Evolutionary conservation across 2,113 vertebrate genomes (phyloP).

Genomic region (Struthio camelus): DNA sequence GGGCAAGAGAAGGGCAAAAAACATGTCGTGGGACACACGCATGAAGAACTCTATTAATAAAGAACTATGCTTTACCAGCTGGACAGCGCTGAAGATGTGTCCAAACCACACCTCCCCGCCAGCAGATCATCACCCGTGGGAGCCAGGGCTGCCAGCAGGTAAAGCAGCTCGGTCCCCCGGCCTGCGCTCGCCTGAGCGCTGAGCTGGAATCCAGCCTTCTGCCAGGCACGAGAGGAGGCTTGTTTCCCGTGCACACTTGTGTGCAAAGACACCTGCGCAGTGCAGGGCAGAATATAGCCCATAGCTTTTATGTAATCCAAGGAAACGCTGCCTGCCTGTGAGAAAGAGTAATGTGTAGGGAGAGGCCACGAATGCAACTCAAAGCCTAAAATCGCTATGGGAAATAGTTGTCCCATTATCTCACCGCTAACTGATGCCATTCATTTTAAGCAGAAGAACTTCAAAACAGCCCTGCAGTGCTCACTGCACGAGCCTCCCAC

Average conservation of each 20-base stretch:
- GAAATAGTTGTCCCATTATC: constrained; percentile 18
- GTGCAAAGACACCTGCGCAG: not conserved
- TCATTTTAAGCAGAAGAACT: constrained; percentile 38
- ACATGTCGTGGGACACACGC: fast-evolving
- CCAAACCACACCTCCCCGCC: not conserved
- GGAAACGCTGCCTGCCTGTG: not conserved
- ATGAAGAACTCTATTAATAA: not conserved
- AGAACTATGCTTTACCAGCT: not conserved
- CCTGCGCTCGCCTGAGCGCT: fast-evolving
- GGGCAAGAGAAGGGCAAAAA: not conserved
- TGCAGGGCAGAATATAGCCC: fast-evolving
- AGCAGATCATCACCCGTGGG: not conserved
- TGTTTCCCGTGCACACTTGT: fast-evolving
- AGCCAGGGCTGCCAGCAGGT: not conserved
- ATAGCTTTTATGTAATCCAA: not conserved
- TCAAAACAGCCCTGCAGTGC: constrained; percentile 15
- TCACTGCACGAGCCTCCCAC: not conserved
- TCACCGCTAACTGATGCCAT: constrained; percentile 30
- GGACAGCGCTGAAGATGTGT: not conserved
- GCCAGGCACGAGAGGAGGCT: fast-evolving
- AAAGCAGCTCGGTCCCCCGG: not conserved
- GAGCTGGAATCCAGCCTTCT: not conserved
- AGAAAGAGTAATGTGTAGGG: not conserved
- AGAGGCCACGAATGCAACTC: not conserved
- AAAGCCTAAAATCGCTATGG: not conserved